A percentile compares a stretch with the other conserved stretches of the same genome.
Conservation (phyloP, 2,113 vertebrate species). For the Zapornia atra region DNA sequence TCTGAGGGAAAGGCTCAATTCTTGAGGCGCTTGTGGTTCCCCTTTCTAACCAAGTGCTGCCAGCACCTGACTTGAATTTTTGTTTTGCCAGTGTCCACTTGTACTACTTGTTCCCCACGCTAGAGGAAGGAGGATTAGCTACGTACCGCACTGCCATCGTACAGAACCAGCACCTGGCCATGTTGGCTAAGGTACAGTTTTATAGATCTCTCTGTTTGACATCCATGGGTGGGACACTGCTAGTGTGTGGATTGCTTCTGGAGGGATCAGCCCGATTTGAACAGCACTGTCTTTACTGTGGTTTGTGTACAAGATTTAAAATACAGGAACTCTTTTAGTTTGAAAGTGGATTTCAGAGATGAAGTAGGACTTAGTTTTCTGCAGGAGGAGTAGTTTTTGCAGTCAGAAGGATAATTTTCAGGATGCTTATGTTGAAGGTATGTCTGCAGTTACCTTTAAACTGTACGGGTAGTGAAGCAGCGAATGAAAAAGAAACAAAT, state of each 20-base stretch:
- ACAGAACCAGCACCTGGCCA: constrained; percentile 97
- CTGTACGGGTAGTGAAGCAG: background rate
- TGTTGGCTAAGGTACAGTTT: constrained; percentile 93
- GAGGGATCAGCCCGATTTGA: background rate
- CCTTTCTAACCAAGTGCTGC: background rate
- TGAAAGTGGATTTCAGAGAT: background rate
- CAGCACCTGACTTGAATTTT: background rate
- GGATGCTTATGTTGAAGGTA: background rate
- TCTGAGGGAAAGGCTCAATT: background rate
- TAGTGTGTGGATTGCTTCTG: background rate
- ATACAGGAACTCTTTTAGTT: background rate
- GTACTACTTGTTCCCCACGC: constrained; percentile 93
- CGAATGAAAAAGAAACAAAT: background rate
- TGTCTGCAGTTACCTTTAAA: background rate
- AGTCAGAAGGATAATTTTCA: background rate
- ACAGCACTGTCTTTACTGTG: background rate
- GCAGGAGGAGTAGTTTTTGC: background rate
- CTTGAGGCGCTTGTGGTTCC: rapidly evolving
- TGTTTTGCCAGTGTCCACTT: constrained; percentile 88
- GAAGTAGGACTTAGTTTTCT: background rate
- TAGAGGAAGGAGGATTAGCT: constrained; percentile 96
- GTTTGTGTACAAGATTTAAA: background rate
- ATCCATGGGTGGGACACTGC: rapidly evolving
- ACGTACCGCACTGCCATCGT: constrained; percentile 98
- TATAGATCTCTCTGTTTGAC: background rate